phyloP scores from a whole-genome alignment of 1,140 invertebrate species.

The Lucilia sericata region DNA sequence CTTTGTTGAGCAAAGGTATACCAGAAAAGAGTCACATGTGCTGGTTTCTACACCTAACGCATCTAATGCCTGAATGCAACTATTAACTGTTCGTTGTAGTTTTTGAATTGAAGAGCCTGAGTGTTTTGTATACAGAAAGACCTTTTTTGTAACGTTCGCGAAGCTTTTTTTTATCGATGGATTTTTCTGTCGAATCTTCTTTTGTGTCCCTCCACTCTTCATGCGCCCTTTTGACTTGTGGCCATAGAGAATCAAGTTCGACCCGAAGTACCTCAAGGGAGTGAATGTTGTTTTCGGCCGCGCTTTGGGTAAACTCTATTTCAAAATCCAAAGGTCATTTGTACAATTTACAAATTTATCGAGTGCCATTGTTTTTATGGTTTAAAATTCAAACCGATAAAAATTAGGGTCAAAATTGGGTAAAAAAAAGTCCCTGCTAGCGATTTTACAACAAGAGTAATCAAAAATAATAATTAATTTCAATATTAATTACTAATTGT shows the following conservation, averaged over 20 bases:
- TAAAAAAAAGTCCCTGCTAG: no score
- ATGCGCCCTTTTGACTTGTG: neutral
- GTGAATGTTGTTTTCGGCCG: neutral
- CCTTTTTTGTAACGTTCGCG: neutral
- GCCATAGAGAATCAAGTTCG: neutral
- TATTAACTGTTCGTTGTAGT: neutral
- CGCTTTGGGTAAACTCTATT: neutral
- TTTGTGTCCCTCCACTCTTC: neutral
- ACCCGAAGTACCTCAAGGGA: neutral
- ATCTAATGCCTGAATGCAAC: neutral
- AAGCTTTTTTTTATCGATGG: neutral
- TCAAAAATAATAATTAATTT: no score
- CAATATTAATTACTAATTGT: no score
- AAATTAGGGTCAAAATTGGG: no score
- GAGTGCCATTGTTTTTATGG: no score
- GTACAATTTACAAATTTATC: neutral
- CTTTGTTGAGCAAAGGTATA: neutral
- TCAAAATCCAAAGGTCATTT: constrained; percentile 3
- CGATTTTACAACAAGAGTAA: no score
- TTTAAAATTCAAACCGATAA: no score
- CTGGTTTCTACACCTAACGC: neutral
- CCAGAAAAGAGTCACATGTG: neutral
- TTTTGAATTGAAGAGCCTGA: neutral
- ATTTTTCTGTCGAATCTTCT: neutral
- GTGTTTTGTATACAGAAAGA: neutral